Evolutionary conservation across 2,888 invertebrate genomes (phyloP).

Genomic region (Sympetrum striolatum): DNA sequence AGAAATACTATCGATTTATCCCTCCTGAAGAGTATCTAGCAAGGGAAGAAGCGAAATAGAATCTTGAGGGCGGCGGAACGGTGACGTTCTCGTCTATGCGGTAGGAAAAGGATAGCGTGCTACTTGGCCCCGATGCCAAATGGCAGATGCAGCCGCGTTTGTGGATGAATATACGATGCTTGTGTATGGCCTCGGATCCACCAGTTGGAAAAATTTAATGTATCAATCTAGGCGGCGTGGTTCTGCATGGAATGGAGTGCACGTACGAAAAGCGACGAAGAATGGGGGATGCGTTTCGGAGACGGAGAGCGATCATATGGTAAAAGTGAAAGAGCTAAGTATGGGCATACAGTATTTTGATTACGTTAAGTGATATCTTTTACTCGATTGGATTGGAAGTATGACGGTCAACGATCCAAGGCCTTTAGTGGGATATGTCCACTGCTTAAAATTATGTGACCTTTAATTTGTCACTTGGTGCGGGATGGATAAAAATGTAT

Average conservation of each 20-base stretch:
- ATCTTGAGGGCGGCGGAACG: not conserved
- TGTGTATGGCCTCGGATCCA: not conserved
- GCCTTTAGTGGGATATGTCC: too few species aligned
- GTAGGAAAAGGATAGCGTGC: not conserved
- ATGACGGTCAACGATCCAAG: too few species aligned
- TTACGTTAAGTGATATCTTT: too few species aligned
- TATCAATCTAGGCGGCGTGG: not conserved
- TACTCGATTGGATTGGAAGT: too few species aligned
- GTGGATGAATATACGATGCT: not conserved
- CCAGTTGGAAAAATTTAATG: not conserved
- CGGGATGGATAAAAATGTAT: too few species aligned
- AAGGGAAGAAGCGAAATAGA: not conserved
- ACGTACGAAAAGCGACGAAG: not conserved
- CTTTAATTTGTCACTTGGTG: too few species aligned
- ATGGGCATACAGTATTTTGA: too few species aligned
- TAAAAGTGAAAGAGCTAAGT: too few species aligned
- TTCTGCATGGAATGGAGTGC: not conserved
- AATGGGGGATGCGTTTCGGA: not conserved
- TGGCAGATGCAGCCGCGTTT: not conserved
- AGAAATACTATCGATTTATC: not conserved
- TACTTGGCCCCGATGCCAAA: not conserved
- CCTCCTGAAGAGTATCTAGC: not conserved
- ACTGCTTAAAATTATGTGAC: too few species aligned
- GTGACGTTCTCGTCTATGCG: not conserved
- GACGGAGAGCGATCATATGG: not conserved